Evolutionary conservation across 2,888 invertebrate species (phyloP), one percentile per base, ranked within the genome.

Genomic region (Pristionchus maxplancki): DNA sequence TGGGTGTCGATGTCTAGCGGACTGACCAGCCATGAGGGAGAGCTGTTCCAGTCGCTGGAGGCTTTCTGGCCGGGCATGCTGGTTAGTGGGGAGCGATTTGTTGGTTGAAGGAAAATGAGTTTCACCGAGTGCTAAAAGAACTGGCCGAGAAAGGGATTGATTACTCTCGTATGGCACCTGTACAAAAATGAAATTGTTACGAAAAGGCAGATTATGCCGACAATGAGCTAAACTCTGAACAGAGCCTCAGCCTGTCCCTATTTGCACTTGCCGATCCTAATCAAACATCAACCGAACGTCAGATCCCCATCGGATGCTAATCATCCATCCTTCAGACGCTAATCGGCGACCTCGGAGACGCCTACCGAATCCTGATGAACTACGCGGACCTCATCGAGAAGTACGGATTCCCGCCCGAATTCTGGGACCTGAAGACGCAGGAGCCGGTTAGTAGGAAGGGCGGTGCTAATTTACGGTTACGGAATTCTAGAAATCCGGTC

Each of bases 1-100:
- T 99, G 99, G 99, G 99, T 98, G 0, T 97, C 98, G n/a, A 99
- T 99, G 99, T 96, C 97, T 81, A 97, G 98, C 64, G 92, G 90
- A 62, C 64, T 90, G 17, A 97, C 99, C 11, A 98, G 98, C 0
- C 95, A 98, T 93, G 98, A 99, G 0, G 78, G 78, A 78, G 78
- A 78, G 24, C 97, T 99, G n/a, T 99, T 99, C 95, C 99, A 99
- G 95, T 98, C 98, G 0, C 96, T 99, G 37, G 99, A 99, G 95
- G 97, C 99, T 0, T 99, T 97, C 95, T 99, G 98, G 98, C 99
- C 99, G 0, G 99, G 99, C 0, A 96, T 99, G 48, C 96, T 99
- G 88, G 96, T 96, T 92, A 91, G 93, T 28, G 9, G 9, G 6
- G n/a, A n/a, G n/a, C n/a, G n/a, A n/a, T n/a, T n/a, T n/a, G n/a